These are phyloP conservation scores for Mactromeris polynyma DNA, from an alignment of 2,888 invertebrate species.

Conservation along the genomic window DNA sequence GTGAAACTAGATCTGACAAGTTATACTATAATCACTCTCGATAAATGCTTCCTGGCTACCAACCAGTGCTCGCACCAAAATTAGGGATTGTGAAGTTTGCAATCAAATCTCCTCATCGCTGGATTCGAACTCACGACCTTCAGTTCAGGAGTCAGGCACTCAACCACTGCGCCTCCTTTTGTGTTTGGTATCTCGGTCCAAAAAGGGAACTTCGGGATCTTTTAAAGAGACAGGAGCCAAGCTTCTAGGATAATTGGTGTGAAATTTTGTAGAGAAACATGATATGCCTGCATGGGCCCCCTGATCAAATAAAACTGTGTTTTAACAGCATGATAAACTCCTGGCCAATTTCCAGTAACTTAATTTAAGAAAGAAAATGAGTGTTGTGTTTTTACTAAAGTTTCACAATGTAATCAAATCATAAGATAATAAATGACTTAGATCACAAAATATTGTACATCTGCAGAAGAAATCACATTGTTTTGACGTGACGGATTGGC, in stretches of 20 bases:
- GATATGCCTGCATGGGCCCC: neutral
- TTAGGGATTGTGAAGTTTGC: too few relatives aligned
- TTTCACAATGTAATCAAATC: constrained; percentile 34
- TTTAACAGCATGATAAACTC: constrained; percentile 15
- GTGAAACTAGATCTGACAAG: too few relatives aligned
- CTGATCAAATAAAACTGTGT: neutral
- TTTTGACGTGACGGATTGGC: constrained; percentile 20
- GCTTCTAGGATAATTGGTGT: neutral
- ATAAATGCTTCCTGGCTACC: too few relatives aligned
- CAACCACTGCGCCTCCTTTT: too few relatives aligned
- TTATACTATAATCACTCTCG: too few relatives aligned
- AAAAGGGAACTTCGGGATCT: neutral
- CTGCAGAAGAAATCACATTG: constrained; percentile 15
- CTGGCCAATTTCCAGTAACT: constrained; percentile 12
- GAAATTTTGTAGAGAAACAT: neutral
- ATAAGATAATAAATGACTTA: constrained; percentile 29
- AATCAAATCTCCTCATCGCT: too few relatives aligned
- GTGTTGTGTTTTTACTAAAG: constrained; percentile 19
- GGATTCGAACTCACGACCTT: too few relatives aligned
- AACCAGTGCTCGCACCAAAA: too few relatives aligned
- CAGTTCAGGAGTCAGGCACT: too few relatives aligned
- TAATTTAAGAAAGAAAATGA: constrained; percentile 3
- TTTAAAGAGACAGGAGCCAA: neutral
- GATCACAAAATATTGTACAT: neutral
- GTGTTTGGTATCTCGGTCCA: too few relatives aligned